Conservation (phyloP, 2,888 invertebrate species). For the Lymantria dispar region DNA sequence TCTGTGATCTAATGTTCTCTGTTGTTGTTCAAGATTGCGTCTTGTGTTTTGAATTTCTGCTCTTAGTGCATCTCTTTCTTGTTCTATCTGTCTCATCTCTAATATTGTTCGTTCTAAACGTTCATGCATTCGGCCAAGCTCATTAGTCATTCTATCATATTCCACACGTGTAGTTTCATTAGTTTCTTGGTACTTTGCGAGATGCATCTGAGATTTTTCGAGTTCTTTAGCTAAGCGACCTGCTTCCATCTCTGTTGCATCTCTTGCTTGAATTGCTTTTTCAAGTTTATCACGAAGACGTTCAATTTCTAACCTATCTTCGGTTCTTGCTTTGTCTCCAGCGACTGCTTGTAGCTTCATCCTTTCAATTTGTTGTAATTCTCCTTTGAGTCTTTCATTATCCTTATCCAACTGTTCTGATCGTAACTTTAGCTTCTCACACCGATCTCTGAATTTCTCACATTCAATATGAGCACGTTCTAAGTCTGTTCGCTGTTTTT, state of each 20-base stretch:
- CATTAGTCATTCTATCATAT: constrained; percentile 92
- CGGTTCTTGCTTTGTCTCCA: constrained; percentile 85
- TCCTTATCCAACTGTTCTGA: constrained; percentile 86
- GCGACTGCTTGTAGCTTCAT: constrained; percentile 86
- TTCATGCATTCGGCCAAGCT: constrained; percentile 91
- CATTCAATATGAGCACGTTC: constrained; percentile 94
- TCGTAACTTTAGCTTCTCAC: constrained; percentile 90
- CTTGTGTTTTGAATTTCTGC: constrained; percentile 86
- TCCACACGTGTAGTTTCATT: constrained; percentile 92
- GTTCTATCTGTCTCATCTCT: constrained; percentile 87
- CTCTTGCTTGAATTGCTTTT: constrained; percentile 90
- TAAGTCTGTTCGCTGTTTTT: constrained; percentile 90
- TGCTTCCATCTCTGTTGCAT: constrained; percentile 93
- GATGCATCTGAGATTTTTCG: constrained; percentile 92
- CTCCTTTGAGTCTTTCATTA: constrained; percentile 74
- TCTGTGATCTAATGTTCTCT: constrained; percentile 85
- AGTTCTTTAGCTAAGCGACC: constrained; percentile 92
- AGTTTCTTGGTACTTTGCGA: constrained; percentile 91
- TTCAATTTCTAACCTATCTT: constrained; percentile 90
- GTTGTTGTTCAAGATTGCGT: constrained; percentile 84
- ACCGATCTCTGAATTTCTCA: constrained; percentile 93
- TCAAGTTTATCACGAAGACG: constrained; percentile 92
- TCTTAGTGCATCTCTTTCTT: constrained; percentile 87
- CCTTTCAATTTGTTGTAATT: constrained; percentile 87
- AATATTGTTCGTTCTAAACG: constrained; percentile 88